These are phyloP conservation scores for Neoascia interrupta DNA, from an alignment of 2,888 invertebrate genomes.

Conservation along the genomic window DNA sequence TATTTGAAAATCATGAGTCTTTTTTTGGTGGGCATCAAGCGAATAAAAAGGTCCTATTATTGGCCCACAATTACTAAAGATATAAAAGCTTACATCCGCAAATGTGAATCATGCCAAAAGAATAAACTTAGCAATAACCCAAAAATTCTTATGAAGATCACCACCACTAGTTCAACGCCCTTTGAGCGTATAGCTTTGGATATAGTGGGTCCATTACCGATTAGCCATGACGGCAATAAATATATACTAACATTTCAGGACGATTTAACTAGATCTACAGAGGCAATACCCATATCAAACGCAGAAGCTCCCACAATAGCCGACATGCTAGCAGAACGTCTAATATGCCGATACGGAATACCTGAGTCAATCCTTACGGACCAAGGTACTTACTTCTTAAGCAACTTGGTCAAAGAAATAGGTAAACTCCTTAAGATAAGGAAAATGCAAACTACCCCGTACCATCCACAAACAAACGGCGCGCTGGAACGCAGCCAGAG, in stretches of 20 bases:
- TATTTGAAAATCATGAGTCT: background rate
- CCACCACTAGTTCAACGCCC: background rate
- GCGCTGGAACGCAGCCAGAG: background rate
- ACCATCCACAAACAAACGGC: background rate
- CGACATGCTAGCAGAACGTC: constrained; percentile 11
- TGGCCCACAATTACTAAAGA: constrained; percentile 8
- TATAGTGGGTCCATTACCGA: background rate
- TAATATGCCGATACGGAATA: constrained; percentile 23
- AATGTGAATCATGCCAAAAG: constrained; percentile 6
- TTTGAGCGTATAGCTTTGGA: constrained; percentile 1
- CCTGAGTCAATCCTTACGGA: constrained; percentile 29
- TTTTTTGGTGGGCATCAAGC: constrained; percentile 1
- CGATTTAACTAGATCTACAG: background rate
- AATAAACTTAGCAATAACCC: background rate
- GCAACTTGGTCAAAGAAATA: constrained; percentile 66
- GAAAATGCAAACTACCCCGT: constrained; percentile 17
- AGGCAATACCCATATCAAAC: constrained; percentile 23
- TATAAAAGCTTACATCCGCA: background rate
- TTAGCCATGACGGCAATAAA: background rate
- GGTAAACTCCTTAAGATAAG: constrained; percentile 1
- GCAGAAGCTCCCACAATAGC: constrained; percentile 32
- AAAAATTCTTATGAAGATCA: background rate
- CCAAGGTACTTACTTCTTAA: constrained; percentile 26
- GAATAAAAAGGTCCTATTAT: constrained; percentile 1
- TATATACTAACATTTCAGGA: background rate